Percentiles rank a stretch among this genome's conserved stretches.
These are phyloP conservation scores for Whitmania pigra DNA, from an alignment of 1,140 invertebrate genomes.

Conservation along the genomic window DNA sequence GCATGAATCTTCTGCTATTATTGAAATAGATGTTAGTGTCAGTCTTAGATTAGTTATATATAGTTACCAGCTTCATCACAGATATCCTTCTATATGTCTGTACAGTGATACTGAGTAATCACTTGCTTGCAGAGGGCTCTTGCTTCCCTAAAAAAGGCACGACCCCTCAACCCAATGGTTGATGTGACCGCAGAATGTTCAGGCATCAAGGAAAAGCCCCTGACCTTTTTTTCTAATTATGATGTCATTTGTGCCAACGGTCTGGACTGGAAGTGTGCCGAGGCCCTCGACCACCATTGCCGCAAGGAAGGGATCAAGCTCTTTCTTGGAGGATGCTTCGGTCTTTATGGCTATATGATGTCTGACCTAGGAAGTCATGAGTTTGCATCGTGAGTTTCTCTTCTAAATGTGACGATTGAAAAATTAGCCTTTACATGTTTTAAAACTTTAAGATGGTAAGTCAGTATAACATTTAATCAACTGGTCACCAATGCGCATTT, in stretches of 20 bases:
- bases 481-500: not conserved
- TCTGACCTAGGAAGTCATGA: constrained; percentile 72
- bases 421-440: not conserved
- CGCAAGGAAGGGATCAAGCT: constrained; percentile 66
- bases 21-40: no score
- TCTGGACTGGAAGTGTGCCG: constrained; percentile 55
- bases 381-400: constrained; percentile 61
- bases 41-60: no score
- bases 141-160: constrained; percentile 60
- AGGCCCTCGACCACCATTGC: constrained; percentile 66
- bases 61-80: no score
- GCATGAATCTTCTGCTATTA: not conserved
- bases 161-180: constrained; percentile 83
- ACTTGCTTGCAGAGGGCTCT: constrained; percentile 57
- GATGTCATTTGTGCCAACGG: constrained; percentile 72
- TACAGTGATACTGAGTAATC: no score
- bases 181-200: constrained; percentile 58
- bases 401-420: not conserved
- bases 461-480: not conserved
- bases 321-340: constrained; percentile 80
- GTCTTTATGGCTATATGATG: constrained; percentile 81
- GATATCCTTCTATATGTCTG: no score
- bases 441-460: not conserved
- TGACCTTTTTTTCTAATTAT: constrained; percentile 62
- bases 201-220: constrained; percentile 49